phyloP scores from a whole-genome alignment of 2,797 vertebrate genomes.

The Ambastaia sidthimunki region DNA sequence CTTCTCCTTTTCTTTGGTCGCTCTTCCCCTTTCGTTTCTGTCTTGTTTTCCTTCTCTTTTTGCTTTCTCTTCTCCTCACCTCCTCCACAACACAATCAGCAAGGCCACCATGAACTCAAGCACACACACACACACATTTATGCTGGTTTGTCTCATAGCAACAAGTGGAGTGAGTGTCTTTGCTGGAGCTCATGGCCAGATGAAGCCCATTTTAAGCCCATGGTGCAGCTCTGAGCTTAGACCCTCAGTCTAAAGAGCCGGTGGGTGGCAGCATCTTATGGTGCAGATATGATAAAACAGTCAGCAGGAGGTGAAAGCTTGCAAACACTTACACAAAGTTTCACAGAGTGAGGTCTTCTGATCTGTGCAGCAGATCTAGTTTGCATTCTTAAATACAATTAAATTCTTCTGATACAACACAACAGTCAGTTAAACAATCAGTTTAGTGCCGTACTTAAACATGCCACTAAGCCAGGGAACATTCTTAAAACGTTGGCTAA shows the following conservation, averaged over 20 bases:
- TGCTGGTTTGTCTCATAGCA: constrained; percentile 79
- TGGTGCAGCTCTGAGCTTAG: constrained; percentile 44
- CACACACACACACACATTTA: constrained; percentile 69
- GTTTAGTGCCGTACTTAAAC: not conserved
- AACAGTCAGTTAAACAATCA: not conserved
- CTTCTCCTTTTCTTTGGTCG: constrained; percentile 23
- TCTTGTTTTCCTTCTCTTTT: constrained; percentile 36
- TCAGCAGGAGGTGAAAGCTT: constrained; percentile 15
- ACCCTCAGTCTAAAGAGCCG: constrained; percentile 18
- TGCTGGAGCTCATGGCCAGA: constrained; percentile 47
- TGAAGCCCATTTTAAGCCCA: constrained; percentile 51
- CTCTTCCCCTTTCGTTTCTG: constrained; percentile 35
- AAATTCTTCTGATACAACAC: not conserved
- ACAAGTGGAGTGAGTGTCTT: constrained; percentile 75
- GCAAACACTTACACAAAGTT: not conserved
- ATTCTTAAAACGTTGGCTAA: too few relatives aligned
- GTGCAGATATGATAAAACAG: constrained; percentile 13
- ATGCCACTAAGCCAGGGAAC: not conserved
- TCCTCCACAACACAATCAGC: constrained; percentile 77
- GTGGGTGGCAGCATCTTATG: constrained; percentile 20
- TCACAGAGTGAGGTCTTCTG: not conserved
- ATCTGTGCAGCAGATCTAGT: not conserved
- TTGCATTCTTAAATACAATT: not conserved
- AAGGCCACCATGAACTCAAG: constrained; percentile 71
- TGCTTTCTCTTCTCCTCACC: constrained; percentile 62